These are phyloP conservation scores for Bombus affinis DNA, from an alignment of 1,140 invertebrate species.

Conservation along the genomic window DNA sequence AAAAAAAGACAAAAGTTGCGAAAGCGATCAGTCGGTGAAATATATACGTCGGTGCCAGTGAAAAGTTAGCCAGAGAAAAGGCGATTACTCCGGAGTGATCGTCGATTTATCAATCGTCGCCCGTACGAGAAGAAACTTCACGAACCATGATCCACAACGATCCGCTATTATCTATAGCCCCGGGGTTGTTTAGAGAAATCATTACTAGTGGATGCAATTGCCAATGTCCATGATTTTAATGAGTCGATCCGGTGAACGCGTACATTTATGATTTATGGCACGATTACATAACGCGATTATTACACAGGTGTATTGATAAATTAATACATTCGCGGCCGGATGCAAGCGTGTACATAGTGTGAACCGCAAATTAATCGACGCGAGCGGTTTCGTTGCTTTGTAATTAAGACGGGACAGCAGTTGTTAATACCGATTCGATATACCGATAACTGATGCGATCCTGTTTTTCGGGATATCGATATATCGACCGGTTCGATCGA, in stretches of 20 bases:
- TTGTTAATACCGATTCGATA: slow-evolving; percentile 36
- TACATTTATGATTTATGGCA: slow-evolving; percentile 72
- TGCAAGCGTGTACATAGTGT: not conserved
- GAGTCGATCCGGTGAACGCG: slow-evolving; percentile 67
- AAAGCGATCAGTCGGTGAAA: slow-evolving; percentile 9
- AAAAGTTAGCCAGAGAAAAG: slow-evolving; percentile 34
- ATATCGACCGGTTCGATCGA: not conserved
- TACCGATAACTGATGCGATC: slow-evolving; percentile 13
- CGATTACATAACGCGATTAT: slow-evolving; percentile 78
- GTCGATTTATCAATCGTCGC: slow-evolving; percentile 56
- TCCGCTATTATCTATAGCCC: slow-evolving; percentile 63
- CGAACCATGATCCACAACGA: slow-evolving; percentile 29
- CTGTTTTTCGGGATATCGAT: not conserved
- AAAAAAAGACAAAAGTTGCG: slow-evolving; percentile 12
- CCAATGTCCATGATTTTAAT: slow-evolving; percentile 68
- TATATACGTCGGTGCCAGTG: not conserved
- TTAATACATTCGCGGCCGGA: slow-evolving; percentile 66
- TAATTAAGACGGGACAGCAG: slow-evolving; percentile 40
- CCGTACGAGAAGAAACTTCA: slow-evolving; percentile 25
- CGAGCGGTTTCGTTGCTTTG: slow-evolving; percentile 44
- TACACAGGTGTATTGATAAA: slow-evolving; percentile 74
- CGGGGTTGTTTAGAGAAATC: slow-evolving; percentile 71
- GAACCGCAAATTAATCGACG: slow-evolving; percentile 63
- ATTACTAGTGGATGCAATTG: slow-evolving; percentile 70
- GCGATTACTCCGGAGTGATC: slow-evolving; percentile 30